Evolutionary conservation across 2,888 invertebrate genomes (phyloP), one percentile per base, ranked within the genome.

Genomic region (Orthosia gothica): DNA sequence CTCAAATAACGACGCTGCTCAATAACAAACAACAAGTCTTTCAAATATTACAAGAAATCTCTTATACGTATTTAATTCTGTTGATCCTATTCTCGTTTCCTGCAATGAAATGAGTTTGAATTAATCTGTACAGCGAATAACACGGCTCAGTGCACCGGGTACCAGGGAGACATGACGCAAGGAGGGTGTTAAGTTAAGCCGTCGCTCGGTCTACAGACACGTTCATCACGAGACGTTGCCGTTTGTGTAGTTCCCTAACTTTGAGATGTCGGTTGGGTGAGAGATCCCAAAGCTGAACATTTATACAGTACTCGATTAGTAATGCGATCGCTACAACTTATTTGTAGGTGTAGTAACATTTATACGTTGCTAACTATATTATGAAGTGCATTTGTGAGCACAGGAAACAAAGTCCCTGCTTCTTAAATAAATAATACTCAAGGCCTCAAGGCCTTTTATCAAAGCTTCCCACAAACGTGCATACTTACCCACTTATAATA

Each of bases 141-240:
- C 74, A 85, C 86, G 86, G 82, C 86, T 86, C 77, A 83, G 76
- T 85, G 86, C 87, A 83, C 83, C 64, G 74, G 64, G 72, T 84
- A 89, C 85, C 79, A 89, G 81, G 84, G 79, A 72, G 70, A 57
- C 84, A 89, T 79, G 73, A 79, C 64, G 81, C 73, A 74, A 68
- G 76, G 84, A 79, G 74, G 82, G 79, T 83, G 81, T 87, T 80
- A 77, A 76, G 85, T 85, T 85, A 81, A 85, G 83, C 75, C 78
- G 58, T n/a, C 63, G 69, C 68, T 76, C 63, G 69, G 70, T 76
- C 50, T 74, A 77, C 73, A 83, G 74, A 65, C 67, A 76, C 70
- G 70, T 70, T 74, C 74, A 63, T 74, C 84, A 59, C 65, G 67
- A 81, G 67, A 72, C 76, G 70, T 58, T 68, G 49, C 57, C 67